Conservation (phyloP, 2,888 invertebrate species). For the Rotaria socialis region DNA sequence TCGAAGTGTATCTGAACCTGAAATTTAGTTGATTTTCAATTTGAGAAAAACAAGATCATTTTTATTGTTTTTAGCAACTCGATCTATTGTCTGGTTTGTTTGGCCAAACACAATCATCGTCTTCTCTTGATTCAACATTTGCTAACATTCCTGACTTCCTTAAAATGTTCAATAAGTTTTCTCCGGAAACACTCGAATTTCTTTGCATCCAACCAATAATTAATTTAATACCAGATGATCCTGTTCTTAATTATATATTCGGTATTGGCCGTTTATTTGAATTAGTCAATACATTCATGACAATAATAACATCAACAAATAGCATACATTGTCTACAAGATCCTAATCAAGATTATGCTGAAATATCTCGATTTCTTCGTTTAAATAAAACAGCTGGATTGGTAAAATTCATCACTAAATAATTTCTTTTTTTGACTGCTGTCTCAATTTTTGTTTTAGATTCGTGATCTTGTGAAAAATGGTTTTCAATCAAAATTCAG, state of each 20-base stretch:
- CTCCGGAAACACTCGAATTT: neutral
- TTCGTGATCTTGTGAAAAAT: conserved; percentile 16
- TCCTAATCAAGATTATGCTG: conserved; percentile 9
- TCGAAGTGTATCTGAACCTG: too few relatives aligned
- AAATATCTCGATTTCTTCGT: conserved; percentile 4
- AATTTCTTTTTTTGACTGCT: neutral
- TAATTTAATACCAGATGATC: conserved; percentile 11
- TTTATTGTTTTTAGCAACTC: neutral
- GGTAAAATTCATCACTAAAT: neutral
- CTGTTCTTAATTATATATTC: conserved; percentile 19
- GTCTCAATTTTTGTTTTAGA: neutral
- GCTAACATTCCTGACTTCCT: neutral
- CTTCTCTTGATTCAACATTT: neutral
- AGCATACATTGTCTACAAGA: conserved; percentile 6
- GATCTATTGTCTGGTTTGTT: neutral
- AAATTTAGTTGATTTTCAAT: too few relatives aligned
- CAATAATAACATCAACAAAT: conserved; percentile 32
- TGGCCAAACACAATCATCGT: neutral
- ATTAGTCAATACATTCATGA: conserved; percentile 8
- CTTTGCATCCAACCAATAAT: conserved; percentile 10
- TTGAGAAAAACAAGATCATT: too few relatives aligned
- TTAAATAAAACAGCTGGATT: conserved; percentile 12
- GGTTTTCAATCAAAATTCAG: conserved; percentile 34
- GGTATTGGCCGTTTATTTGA: conserved; percentile 14
- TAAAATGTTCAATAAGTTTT: neutral